Percentiles rank a stretch among this genome's conserved stretches.
Conservation (phyloP, 64 coral and sea anemone genomes). For the Cladopsammia gracilis region DNA sequence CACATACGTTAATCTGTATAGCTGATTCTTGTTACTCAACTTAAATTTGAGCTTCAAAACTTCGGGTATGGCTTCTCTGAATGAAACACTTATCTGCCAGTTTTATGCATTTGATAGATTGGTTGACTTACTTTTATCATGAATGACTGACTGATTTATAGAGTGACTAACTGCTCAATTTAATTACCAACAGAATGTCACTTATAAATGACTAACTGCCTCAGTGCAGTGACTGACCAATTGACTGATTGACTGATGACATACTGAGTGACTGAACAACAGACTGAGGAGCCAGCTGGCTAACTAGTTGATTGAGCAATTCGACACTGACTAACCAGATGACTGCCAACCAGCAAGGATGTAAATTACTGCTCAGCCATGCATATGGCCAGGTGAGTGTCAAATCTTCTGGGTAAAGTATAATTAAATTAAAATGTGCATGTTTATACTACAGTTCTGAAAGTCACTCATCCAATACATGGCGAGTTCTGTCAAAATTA, state of each 20-base stretch:
- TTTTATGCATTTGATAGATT: background rate
- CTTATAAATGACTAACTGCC: background rate
- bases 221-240: background rate
- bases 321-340: no score
- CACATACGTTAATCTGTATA: background rate
- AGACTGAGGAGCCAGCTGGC: background rate
- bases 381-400: no score
- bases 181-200: background rate
- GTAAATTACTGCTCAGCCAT: no score
- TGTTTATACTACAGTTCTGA: no score
- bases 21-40: no score
- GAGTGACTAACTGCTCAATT: background rate
- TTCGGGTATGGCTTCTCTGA: no score
- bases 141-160: background rate
- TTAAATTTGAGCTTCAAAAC: no score
- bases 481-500: no score
- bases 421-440: no score
- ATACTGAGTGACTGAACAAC: background rate
- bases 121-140: background rate
- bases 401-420: no score
- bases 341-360: no score
- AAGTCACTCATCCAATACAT: no score
- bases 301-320: background rate
- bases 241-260: background rate
- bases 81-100: background rate